Evolutionary conservation across 1,140 invertebrate species (phyloP), one percentile per base, ranked within the genome.

Genomic region (Hyposmocoma kahamanoa): DNA sequence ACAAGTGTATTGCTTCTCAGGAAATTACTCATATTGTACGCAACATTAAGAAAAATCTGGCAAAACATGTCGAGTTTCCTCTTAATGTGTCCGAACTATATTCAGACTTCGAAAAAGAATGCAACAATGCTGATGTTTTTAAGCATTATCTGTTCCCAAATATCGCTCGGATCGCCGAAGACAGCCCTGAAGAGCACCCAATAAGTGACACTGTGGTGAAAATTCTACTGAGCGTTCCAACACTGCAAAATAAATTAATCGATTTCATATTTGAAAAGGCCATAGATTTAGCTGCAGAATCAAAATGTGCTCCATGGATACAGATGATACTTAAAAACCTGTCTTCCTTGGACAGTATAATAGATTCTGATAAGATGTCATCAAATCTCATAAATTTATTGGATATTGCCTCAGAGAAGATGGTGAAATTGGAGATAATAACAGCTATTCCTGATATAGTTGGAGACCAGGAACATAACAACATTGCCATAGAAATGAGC

Each of bases 401-500:
- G 15, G 79, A 85, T 61, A 67, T 85, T 11, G 64, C 82, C 28
- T 58, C 67, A 22, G 81, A 81, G 43, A 74, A 76, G 42, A 63
- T 73, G 47, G 74, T 83, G 1, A 67, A 67, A 17, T 48, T 86
- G 17, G 82, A 87, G 67, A 83, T 87, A 21, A 86, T 87, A 22
- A 78, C 79, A 39, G 73, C 81, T 10, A 77, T 87, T n/a, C 86
- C 86, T 0, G 83, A 85, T 53, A 82, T 87, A 15, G 64, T 87
- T 20, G 75, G 75, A 8, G 80, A 86, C 34, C 73, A 77, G 48
- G 67, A 81, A 48, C 77, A 85, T 63, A 70, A 82, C 9, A 76
- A 69, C 44, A 71, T 87, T 45, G 77, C 80, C 18, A 47, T 60
- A 10, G 81, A 86, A 65, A 62, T 87, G 67, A 74, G 72, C 39